Percentiles rank a stretch among this genome's conserved stretches.
Conservation (phyloP, 2,797 vertebrate genomes). For the Pseudomugil gertrudae region DNA sequence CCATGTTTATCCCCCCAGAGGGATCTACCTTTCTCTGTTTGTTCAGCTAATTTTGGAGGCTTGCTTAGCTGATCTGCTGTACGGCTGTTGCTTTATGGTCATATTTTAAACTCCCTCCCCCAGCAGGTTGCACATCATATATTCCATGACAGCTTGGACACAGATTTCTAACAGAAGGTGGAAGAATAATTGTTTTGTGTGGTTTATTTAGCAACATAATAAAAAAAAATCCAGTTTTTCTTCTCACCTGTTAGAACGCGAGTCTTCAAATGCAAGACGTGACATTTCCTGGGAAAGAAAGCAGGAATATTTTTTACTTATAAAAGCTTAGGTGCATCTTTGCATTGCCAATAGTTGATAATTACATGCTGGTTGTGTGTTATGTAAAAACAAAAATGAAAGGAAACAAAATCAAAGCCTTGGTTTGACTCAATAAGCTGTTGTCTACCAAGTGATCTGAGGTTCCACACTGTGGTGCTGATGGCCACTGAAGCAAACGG, state of each 20-base stretch:
- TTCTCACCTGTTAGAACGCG: constrained; percentile 71
- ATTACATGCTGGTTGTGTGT: not conserved
- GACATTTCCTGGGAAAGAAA: constrained; percentile 69
- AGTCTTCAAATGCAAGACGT: constrained; percentile 49
- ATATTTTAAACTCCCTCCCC: constrained; percentile 52
- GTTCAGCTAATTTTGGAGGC: constrained; percentile 76
- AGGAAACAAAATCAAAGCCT: constrained; percentile 38
- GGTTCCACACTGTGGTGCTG: constrained; percentile 45
- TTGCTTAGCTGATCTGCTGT: constrained; percentile 66
- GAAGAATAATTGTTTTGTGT: not conserved
- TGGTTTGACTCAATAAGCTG: constrained; percentile 30
- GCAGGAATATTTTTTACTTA: constrained; percentile 27
- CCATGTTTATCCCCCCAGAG: constrained; percentile 66
- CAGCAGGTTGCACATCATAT: constrained; percentile 39
- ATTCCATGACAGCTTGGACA: constrained; percentile 21
- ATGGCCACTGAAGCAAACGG: constrained; percentile 80
- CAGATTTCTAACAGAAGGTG: not conserved
- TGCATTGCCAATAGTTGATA: constrained; percentile 1
- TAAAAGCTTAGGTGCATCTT: not conserved
- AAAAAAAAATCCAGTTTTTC: constrained; percentile 3
- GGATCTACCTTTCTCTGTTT: constrained; percentile 73
- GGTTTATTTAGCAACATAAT: constrained; percentile 4
- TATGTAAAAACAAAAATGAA: constrained; percentile 3
- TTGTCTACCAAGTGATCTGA: constrained; percentile 38
- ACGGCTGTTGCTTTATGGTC: constrained; percentile 58